Evolutionary conservation across 2,888 invertebrate species (phyloP).

Genomic region (Teleiodes luculella): DNA sequence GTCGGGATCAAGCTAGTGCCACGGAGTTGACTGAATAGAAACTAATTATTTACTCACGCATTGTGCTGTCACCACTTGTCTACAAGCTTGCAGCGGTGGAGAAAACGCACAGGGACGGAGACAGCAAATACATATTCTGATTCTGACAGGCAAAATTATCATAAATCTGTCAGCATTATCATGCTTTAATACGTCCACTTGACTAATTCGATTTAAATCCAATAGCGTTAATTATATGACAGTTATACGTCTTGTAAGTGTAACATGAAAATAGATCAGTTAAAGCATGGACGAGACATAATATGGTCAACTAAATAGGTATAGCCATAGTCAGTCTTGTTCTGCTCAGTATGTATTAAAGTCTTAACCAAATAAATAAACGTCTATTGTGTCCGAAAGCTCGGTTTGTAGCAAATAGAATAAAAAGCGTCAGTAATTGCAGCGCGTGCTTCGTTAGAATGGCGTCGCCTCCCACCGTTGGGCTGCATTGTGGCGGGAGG

Average conservation of each 20-base stretch:
- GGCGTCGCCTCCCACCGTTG: conserved; percentile 38
- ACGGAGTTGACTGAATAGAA: conserved; percentile 48
- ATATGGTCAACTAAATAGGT: too few relatives aligned
- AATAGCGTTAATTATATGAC: neutral
- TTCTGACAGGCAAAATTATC: conserved; percentile 4
- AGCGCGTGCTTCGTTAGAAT: conserved; percentile 46
- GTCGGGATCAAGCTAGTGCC: conserved; percentile 37
- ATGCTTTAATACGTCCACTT: neutral
- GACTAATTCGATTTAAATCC: neutral
- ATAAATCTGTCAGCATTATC: conserved; percentile 4
- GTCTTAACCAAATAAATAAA: conserved; percentile 4
- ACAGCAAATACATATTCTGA: conserved; percentile 1
- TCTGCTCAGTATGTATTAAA: too few relatives aligned
- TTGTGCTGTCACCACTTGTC: conserved; percentile 55
- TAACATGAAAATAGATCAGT: neutral
- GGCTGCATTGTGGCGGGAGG: conserved; percentile 2
- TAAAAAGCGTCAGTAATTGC: conserved; percentile 29
- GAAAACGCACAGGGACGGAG: conserved; percentile 10
- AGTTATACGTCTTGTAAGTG: neutral
- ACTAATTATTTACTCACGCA: conserved; percentile 61
- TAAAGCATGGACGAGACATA: too few relatives aligned
- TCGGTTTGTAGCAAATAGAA: conserved; percentile 19
- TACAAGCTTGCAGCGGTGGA: conserved; percentile 25
- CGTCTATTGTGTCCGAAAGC: conserved; percentile 4
- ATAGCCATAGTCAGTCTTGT: too few relatives aligned